Evolutionary conservation across 2,113 vertebrate genomes (phyloP), one percentile per base, ranked within the genome.

Genomic region (Chrysemys picta): DNA sequence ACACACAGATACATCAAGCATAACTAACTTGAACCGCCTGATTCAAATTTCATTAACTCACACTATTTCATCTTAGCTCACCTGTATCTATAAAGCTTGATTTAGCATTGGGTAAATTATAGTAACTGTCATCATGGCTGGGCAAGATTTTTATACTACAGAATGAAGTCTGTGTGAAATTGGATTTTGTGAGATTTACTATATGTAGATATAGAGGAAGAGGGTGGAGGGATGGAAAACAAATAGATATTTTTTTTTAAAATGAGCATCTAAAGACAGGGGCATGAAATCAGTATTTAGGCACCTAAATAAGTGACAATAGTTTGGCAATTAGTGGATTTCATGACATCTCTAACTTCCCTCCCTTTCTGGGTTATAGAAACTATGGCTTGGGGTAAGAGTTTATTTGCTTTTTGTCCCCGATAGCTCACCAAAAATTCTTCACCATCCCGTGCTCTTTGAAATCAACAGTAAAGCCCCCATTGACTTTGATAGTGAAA

Each of bases 11-110:
- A 62, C 76, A 89, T 89, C 65, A 94, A 87, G 84, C 82, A 93
- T 97, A 97, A 96, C 94, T 97, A 92, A 96, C 94, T 87, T 97
- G 93, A 89, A 93, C 96, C 92, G 94, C 95, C 91, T 83, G 87
- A 95, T 94, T 95, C 90, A 95, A 95, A 97, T 65, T 95, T 96
- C 93, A 93, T 97, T 96, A 97, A 87, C 75, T 93, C 57, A 94
- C 89, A 96, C 93, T 94, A 90, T 87, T 93, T 94, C 80, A 93
- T 88, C 90, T 90, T 94, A 87, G 88, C 93, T 97, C 96, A 97
- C 95, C 94, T 96, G 90, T 93, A 45, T 57, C 82, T 96, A 95
- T 91, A 89, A 95, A 95, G 76, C 88, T 95, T 95, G 93, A 89
- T 95, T 96, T 96, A 96, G 90, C 84, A 91, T 93, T 89, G 90